Conservation (phyloP, 2,113 vertebrate genomes). For the Smithornis capensis region DNA sequence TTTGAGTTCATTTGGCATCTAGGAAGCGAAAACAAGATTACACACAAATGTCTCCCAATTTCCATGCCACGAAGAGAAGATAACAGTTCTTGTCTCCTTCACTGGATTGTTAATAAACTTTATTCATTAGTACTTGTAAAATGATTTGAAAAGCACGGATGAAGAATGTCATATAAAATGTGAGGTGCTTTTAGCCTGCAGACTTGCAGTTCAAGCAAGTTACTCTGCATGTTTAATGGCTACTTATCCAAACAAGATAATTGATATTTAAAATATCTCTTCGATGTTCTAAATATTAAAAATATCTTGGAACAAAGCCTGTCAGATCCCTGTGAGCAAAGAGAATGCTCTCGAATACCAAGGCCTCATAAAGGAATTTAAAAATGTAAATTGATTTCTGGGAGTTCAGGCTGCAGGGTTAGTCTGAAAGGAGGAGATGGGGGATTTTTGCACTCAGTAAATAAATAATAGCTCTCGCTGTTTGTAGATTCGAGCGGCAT, state of each 20-base stretch:
- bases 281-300: conserved; percentile 40
- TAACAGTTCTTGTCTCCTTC: not conserved
- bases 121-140: conserved; percentile 56
- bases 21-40: not conserved
- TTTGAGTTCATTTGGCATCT: not conserved
- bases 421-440: not conserved
- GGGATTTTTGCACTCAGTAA: conserved; percentile 12
- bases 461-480: not conserved
- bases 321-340: conserved; percentile 41
- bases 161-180: conserved; percentile 33
- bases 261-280: conserved; percentile 52
- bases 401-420: not conserved
- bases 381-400: conserved; percentile 56
- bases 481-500: not conserved
- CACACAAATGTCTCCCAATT: conserved; percentile 31
- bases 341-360: not conserved
- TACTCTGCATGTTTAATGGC: conserved; percentile 45
- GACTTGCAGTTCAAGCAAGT: conserved; percentile 18
- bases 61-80: not conserved
- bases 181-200: not conserved
- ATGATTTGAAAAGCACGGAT: conserved; percentile 42
- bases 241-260: conserved; percentile 55
- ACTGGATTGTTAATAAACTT: conserved; percentile 43
- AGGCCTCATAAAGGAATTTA: conserved; percentile 32
- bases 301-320: conserved; percentile 39